Conservation (phyloP, 2,113 vertebrate genomes). For the Syngnathoides biaculeatus region DNA sequence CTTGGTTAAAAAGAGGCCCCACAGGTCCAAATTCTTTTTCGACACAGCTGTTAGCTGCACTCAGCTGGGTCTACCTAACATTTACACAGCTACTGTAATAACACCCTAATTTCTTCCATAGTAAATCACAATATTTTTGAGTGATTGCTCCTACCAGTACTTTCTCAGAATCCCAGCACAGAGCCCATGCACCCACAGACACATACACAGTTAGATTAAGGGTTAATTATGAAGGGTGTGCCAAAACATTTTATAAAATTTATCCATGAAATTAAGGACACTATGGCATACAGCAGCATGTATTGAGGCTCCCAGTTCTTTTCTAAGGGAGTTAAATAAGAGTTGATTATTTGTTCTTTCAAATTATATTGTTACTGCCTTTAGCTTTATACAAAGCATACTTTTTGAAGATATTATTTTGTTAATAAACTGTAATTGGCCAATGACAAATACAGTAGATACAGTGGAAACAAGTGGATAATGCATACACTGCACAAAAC, state of each 20-base stretch:
- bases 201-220: not conserved
- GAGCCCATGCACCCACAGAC: not conserved
- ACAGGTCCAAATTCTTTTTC: conserved; percentile 6
- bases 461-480: no score
- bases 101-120: not conserved
- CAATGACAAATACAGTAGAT: not conserved
- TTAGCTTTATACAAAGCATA: not conserved
- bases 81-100: conserved; percentile 1
- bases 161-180: not conserved
- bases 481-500: no score
- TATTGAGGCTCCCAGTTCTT: no score
- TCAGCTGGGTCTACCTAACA: not conserved
- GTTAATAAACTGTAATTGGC: not conserved
- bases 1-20: not conserved
- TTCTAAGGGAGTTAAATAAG: not conserved
- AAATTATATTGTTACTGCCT: not conserved
- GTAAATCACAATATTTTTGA: conserved; percentile 7
- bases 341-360: not conserved
- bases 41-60: not conserved
- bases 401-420: not conserved
- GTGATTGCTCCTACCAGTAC: not conserved
- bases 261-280: not conserved
- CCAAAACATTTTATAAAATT: not conserved
- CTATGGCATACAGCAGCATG: not conserved
- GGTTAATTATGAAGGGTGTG: conserved; percentile 28